Conservation (phyloP, 2,888 invertebrate species). For the Anoplius nigerrimus region DNA sequence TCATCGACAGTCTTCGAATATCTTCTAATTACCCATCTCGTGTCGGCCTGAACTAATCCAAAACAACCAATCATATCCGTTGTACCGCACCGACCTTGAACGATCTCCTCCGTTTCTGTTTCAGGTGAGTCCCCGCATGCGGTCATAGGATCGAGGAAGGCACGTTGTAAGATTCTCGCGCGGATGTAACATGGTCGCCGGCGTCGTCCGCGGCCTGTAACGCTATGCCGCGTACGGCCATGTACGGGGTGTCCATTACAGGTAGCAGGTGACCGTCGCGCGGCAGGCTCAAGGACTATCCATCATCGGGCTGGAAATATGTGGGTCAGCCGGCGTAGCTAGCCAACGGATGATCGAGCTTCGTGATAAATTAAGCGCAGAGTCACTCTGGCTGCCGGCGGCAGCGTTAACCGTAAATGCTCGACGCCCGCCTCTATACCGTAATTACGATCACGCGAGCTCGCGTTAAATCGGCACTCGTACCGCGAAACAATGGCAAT, state of each 20-base stretch:
- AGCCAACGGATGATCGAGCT: conserved; percentile 37
- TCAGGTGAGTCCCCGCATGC: conserved; percentile 34
- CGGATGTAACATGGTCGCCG: too few species aligned
- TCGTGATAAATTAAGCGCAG: conserved; percentile 32
- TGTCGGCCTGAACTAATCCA: too few species aligned
- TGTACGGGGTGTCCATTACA: conserved; percentile 59
- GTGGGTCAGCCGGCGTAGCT: conserved; percentile 52
- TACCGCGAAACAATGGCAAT: too few species aligned
- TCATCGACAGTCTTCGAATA: too few species aligned
- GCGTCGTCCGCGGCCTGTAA: too few species aligned
- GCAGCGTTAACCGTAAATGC: neutral
- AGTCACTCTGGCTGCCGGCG: neutral
- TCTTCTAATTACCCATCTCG: too few species aligned
- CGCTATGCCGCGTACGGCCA: conserved; percentile 39
- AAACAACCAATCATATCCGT: neutral
- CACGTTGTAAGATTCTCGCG: too few species aligned
- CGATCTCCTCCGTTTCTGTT: conserved; percentile 17
- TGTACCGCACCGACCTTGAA: neutral
- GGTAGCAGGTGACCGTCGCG: conserved; percentile 60
- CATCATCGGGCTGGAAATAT: conserved; percentile 56
- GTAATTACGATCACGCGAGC: neutral
- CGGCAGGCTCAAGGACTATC: conserved; percentile 57
- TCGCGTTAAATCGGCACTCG: conserved; percentile 1
- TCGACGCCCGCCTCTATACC: too few species aligned
- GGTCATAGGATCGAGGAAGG: conserved; percentile 3